These are phyloP conservation scores for Chromoteleia sp. DNA, from an alignment of 2,888 invertebrate genomes.

Conservation along the genomic window DNA sequence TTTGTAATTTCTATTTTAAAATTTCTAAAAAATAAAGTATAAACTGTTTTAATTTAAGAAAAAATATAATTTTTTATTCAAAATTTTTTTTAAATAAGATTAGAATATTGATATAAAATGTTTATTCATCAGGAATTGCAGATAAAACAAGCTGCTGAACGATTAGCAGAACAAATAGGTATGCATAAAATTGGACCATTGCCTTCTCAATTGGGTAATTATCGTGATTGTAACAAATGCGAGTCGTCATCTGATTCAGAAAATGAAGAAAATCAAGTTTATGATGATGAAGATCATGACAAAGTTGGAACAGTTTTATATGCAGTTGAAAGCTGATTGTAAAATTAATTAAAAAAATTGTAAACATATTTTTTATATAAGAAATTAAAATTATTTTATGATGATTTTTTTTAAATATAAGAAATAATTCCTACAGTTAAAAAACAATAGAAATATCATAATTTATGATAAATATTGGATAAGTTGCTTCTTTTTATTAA, in stretches of 20 bases:
- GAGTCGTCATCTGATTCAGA: conserved; percentile 79
- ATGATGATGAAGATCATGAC: conserved; percentile 86
- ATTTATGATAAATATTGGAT: too few relatives aligned
- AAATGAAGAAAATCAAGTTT: conserved; percentile 86
- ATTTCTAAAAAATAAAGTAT: too few relatives aligned
- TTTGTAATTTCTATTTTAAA: too few relatives aligned
- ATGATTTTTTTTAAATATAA: too few relatives aligned
- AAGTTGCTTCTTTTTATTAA: too few relatives aligned
- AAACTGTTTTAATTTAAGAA: too few relatives aligned
- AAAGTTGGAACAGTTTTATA: conserved; percentile 86
- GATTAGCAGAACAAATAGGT: conserved; percentile 84
- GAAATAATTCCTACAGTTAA: too few relatives aligned
- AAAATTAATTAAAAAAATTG: conserved; percentile 4
- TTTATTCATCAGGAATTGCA: conserved; percentile 85
- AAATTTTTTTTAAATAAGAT: too few relatives aligned
- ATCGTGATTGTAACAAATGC: conserved; percentile 81
- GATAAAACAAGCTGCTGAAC: conserved; percentile 86
- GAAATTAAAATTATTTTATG: too few relatives aligned
- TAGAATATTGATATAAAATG: too few relatives aligned
- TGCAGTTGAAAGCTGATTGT: conserved; percentile 82
- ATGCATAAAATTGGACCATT: conserved; percentile 82
- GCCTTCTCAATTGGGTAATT: conserved; percentile 83
- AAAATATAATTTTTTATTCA: too few relatives aligned
- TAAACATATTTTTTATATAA: conserved; percentile 6
- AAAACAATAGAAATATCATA: too few relatives aligned